Evolutionary conservation across 1,140 invertebrate genomes (phyloP).

Genomic region (Apis cerana): DNA sequence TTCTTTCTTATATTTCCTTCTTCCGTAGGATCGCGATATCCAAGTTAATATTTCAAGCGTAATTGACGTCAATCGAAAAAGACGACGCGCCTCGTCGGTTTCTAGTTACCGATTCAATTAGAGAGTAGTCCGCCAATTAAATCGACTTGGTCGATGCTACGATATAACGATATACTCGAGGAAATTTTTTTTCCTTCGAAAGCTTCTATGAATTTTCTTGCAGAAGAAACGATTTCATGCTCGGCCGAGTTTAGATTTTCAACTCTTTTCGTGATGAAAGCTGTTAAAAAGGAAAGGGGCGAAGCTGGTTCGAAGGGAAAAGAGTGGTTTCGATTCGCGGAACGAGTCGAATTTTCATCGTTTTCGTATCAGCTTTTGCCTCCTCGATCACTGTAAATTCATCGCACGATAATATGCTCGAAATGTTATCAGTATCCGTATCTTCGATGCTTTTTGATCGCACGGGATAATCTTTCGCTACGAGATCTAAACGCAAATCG

Average conservation of each 20-base stretch:
- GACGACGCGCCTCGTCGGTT: slow-evolving; percentile 14
- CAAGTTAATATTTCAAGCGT: slow-evolving; percentile 32
- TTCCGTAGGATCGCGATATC: background rate
- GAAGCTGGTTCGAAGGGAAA: slow-evolving; percentile 36
- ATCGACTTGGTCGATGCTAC: background rate
- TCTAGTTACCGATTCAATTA: slow-evolving; percentile 32
- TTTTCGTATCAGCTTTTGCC: slow-evolving; percentile 24
- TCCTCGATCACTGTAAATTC: slow-evolving; percentile 29
- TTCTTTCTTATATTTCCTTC: background rate
- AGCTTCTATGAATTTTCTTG: slow-evolving; percentile 7
- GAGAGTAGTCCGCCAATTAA: slow-evolving; percentile 35
- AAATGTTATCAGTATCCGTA: slow-evolving; percentile 7
- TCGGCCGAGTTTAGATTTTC: slow-evolving; percentile 68
- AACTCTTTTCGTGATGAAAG: slow-evolving; percentile 72
- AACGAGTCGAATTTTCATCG: slow-evolving; percentile 36
- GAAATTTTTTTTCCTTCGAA: background rate
- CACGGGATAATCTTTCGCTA: background rate
- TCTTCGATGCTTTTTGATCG: background rate
- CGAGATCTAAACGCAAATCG: background rate
- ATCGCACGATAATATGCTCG: slow-evolving; percentile 33
- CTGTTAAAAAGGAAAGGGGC: slow-evolving; percentile 65
- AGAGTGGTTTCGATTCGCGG: background rate
- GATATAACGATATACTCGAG: slow-evolving; percentile 14
- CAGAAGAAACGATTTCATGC: slow-evolving; percentile 26
- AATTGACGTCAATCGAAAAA: slow-evolving; percentile 31